Conservation (phyloP, 2,888 invertebrate genomes). For the Parnassius smintheus region DNA sequence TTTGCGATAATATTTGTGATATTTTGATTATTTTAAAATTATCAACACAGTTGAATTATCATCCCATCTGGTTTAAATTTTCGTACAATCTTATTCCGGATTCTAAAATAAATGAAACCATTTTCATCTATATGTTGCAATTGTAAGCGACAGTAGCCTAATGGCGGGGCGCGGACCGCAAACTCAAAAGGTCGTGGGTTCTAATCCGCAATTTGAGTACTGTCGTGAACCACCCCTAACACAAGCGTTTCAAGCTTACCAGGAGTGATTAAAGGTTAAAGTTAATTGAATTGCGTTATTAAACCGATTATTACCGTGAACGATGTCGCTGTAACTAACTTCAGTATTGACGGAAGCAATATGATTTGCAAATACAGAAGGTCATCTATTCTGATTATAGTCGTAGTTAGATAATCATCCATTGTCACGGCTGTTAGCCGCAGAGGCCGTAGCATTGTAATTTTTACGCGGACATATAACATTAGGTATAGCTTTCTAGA, state of each 20-base stretch:
- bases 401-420: constrained; percentile 20
- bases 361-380: constrained; percentile 13
- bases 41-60: too few relatives aligned
- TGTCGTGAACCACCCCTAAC: too few relatives aligned
- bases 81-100: too few relatives aligned
- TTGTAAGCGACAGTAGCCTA: background rate
- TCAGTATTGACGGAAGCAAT: constrained; percentile 18
- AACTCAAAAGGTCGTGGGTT: too few relatives aligned
- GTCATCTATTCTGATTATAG: constrained; percentile 20
- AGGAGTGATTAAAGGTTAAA: too few relatives aligned
- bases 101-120: background rate
- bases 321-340: constrained; percentile 1
- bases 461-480: constrained; percentile 1
- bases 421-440: constrained; percentile 20
- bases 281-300: background rate
- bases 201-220: too few relatives aligned
- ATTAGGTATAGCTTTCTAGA: too few relatives aligned
- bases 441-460: constrained; percentile 13
- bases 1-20: too few relatives aligned
- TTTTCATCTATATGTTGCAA: constrained; percentile 3
- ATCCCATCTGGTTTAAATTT: too few relatives aligned
- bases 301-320: constrained; percentile 27
- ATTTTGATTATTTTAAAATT: too few relatives aligned
- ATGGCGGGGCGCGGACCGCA: too few relatives aligned
- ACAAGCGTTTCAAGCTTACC: too few relatives aligned